Evolutionary conservation across 92 coral and sea anemone species (phyloP), one percentile per base, ranked within the genome.

Genomic region (Nematostella vectensis): DNA sequence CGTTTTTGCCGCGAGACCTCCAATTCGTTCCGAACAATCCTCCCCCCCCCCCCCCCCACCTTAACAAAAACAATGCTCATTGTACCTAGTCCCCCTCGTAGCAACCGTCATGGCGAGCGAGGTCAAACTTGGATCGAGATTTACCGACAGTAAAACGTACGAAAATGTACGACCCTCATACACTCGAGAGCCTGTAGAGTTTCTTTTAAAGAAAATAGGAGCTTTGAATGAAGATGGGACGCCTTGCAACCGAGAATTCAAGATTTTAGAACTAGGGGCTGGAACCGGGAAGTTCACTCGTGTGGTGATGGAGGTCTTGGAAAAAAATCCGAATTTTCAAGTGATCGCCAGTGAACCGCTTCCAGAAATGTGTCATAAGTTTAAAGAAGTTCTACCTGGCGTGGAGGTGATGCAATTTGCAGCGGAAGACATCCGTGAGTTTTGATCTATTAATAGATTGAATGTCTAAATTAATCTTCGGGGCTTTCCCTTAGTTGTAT

Each of bases 261-360:
- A 48, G 4, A 61, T 81, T 17, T 56, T 81, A 25, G 88, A 81
- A 39, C 76, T 81, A 3, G 88, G 88, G 31, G 81, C 79, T 22
- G 83, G 88, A 11, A 81, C 88, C 23, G 88, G 88, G 2, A 58
- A 75, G 69, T 81, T 81, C 59, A 81, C 88, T 16, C 61, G 83
- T 6, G 71, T 65, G 4, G 70, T 81, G 88, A 27, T 39, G 31
- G 79, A 65, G 1, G 83, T 81, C 20, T 39, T 75, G 23, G 33
- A 56, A 48, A 39, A 48, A 52, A 47, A 65, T 22, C 24, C 59
- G 40, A 55, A 61, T 12, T 69, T 68, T 2, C 88, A 48, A 15
- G 29, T 75, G 1, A 44, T 75, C 27, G 83, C 83, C 10, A 61
- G 65, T 31, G 88, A 81, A 30, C 88, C 88, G 4, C 59, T 70